Evolutionary conservation across 2,888 invertebrate species (phyloP).

Genomic region (Cataglyphis rosenhaueri): DNA sequence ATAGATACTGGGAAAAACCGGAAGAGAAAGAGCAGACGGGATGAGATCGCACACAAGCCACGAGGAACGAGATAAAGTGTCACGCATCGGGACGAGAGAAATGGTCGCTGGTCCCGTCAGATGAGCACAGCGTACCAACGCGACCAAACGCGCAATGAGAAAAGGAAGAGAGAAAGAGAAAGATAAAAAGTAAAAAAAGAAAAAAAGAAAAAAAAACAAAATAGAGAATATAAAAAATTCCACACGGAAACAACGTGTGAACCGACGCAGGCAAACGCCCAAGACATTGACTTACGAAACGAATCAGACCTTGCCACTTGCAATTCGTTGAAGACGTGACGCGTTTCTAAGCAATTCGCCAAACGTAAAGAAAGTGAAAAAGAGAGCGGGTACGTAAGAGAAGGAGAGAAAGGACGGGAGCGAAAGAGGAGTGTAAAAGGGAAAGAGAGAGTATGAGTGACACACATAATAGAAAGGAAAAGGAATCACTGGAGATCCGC

Average conservation of each 20-base stretch:
- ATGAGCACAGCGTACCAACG: conserved; percentile 74
- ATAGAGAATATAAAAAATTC: conserved; percentile 22
- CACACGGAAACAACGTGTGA: conserved; percentile 42
- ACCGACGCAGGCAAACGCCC: conserved; percentile 42
- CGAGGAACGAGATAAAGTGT: conserved; percentile 65
- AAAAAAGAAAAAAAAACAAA: conserved; percentile 54
- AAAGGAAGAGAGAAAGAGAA: conserved; percentile 43
- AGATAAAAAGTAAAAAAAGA: conserved; percentile 58
- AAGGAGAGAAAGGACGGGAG: conserved; percentile 65
- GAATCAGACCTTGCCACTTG: conserved; percentile 68
- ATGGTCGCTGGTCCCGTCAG: conserved; percentile 78
- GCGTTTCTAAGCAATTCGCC: conserved; percentile 74
- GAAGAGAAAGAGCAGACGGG: conserved; percentile 51
- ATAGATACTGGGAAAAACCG: conserved; percentile 61
- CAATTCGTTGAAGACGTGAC: conserved; percentile 72
- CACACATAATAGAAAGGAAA: conserved; percentile 38
- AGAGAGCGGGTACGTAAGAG: conserved; percentile 49
- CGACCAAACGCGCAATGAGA: conserved; percentile 57
- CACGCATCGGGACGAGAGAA: conserved; percentile 49
- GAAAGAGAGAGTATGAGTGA: conserved; percentile 63
- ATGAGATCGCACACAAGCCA: conserved; percentile 63
- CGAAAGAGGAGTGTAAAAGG: conserved; percentile 60
- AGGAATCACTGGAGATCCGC: conserved; percentile 73
- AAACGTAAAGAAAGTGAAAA: conserved; percentile 57
- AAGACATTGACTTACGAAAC: conserved; percentile 46